Base-by-base conservation (phyloP, 2,888 invertebrate genomes). In the Spilosoma lubricipeda region DNA sequence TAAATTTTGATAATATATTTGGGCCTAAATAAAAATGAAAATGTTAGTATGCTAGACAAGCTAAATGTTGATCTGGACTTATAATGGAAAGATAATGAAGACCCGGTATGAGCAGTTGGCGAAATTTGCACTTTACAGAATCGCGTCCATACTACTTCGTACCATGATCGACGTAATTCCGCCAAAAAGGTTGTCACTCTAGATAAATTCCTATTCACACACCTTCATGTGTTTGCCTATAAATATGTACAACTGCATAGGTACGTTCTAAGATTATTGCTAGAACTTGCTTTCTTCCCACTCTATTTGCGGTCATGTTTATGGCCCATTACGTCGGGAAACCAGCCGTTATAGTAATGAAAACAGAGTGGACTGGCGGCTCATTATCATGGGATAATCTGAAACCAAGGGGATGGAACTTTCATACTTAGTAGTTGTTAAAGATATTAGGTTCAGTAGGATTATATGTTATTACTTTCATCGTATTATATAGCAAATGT, bases 361-460 rank as follows among this genome's bases (percentile, higher is more conserved):
- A 94, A 93, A 93, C 90, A 88, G 92, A 93, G 93, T 93, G 93
- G 92, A 91, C 93, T 83, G 80, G 81, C 84, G 85, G 82, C 90
- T 93, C 93, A 93, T 94, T 94, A 94, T 91, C 92, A 90, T 89
- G 90, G 93, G 93, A 93, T 94, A 93, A 94, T 91, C 93, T 90
- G 85, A 84, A 85, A 82, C 82, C 80, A 80, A 82, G 83, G 81
- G 86, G 81, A 83, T 80, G 78, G 74, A 83, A 83, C 80, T 85
- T 80, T 77, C 82, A 83, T 85, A 82, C 84, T 85, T 83, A 85
- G 79, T 78, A 81, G 70, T 64, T 76, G 83, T 85, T 85, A 79
- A 84, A 83, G 84, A 83, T 85, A 84, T 84, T 85, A 84, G 83
- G 68, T 81, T 76, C 73, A 77, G 75, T 59, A 52, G 81, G 83